phyloP scores from a whole-genome alignment of 2,888 invertebrate genomes.

The Dicyrtomina minuta region DNA sequence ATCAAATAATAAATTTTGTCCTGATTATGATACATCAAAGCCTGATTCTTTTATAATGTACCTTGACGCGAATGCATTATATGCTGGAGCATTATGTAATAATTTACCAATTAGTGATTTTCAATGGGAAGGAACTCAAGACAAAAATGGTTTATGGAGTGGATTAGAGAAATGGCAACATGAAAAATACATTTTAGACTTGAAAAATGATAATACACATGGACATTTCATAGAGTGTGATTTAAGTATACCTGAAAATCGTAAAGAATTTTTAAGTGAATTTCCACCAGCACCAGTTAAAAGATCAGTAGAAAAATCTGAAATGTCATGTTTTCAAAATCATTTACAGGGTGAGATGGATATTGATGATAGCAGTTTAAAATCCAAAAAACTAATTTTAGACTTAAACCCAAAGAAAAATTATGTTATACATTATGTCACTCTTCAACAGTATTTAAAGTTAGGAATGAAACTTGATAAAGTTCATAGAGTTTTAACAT shows the following conservation, averaged over 20 bases:
- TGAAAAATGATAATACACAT: constrained; percentile 40
- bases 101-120: not conserved
- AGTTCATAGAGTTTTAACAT: constrained; percentile 52
- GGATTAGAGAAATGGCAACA: too few species aligned
- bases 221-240: constrained; percentile 58
- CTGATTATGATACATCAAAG: too few species aligned
- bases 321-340: constrained; percentile 12
- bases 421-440: constrained; percentile 52
- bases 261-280: constrained; percentile 56
- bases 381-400: too few species aligned
- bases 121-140: too few species aligned
- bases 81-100: not conserved
- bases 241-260: constrained; percentile 56
- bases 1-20: constrained; percentile 3
- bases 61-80: constrained; percentile 6
- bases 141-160: too few species aligned
- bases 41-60: too few species aligned
- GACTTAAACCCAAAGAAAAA: constrained; percentile 49
- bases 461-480: constrained; percentile 49
- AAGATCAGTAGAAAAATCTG: not conserved
- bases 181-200: not conserved
- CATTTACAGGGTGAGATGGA: not conserved
- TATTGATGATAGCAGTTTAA: not conserved
- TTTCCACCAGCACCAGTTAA: constrained; percentile 52
- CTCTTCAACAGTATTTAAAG: constrained; percentile 46